phyloP scores from a whole-genome alignment of 2,797 vertebrate species.

The Enteromius argenteus region DNA sequence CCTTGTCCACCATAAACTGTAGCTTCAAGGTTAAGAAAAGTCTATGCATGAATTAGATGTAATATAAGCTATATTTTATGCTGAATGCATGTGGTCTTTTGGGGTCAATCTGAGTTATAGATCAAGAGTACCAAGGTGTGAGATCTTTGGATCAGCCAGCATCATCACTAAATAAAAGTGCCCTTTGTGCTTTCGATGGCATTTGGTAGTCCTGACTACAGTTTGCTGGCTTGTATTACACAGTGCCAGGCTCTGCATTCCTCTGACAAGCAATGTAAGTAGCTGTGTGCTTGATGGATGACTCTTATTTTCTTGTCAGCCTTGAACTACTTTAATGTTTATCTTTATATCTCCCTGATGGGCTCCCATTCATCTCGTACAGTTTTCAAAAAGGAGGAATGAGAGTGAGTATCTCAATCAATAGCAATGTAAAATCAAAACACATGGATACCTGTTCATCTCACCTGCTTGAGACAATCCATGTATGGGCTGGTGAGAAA shows the following conservation, averaged over 20 bases:
- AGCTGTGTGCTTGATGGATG: constrained; percentile 77
- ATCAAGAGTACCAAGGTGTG: neutral
- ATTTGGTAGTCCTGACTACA: constrained; percentile 63
- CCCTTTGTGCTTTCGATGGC: constrained; percentile 37
- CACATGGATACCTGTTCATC: neutral
- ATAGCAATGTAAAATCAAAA: neutral
- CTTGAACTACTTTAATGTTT: constrained; percentile 76
- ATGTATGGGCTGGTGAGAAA: neutral
- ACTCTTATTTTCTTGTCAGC: constrained; percentile 82
- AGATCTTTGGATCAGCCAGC: constrained; percentile 3
- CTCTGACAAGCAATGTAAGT: constrained; percentile 75
- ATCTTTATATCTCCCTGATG: constrained; percentile 79
- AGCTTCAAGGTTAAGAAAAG: constrained; percentile 24
- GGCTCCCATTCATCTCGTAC: constrained; percentile 71
- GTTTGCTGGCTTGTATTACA: constrained; percentile 69
- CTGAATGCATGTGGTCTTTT: neutral
- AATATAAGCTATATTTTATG: neutral
- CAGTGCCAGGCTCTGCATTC: constrained; percentile 60
- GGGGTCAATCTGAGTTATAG: neutral
- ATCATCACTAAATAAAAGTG: constrained; percentile 8
- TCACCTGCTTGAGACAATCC: neutral
- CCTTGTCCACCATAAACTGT: constrained; percentile 61
- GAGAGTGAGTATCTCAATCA: constrained; percentile 30
- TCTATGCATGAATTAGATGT: neutral
- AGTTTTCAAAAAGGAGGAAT: constrained; percentile 53